phyloP scores from a whole-genome alignment of 1,140 invertebrate species.

The Heterodera carotae region DNA sequence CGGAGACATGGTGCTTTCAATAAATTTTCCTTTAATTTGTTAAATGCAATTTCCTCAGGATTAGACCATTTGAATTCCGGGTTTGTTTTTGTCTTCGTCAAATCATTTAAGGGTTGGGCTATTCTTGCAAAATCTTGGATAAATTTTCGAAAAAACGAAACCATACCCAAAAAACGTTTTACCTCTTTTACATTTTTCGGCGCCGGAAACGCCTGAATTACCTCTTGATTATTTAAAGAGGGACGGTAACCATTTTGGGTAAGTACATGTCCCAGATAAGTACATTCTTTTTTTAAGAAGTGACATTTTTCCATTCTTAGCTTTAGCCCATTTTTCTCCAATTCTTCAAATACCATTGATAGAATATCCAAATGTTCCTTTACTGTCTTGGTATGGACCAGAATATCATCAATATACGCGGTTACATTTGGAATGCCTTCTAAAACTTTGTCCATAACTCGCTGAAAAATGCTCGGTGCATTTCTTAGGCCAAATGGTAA shows the following conservation, averaged over 20 bases:
- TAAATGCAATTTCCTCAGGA: neutral
- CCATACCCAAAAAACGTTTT: neutral
- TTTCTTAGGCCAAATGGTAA: too few relatives aligned
- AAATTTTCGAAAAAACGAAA: conserved; percentile 14
- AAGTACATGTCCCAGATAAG: conserved; percentile 1
- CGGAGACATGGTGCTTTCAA: neutral
- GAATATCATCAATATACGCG: conserved; percentile 18
- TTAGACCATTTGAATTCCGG: conserved; percentile 7
- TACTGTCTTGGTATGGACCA: conserved; percentile 7
- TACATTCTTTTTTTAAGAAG: conserved; percentile 6
- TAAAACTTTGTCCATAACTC: conserved; percentile 15
- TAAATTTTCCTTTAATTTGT: conserved; percentile 8
- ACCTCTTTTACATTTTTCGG: neutral
- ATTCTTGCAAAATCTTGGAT: neutral
- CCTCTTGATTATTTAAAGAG: neutral
- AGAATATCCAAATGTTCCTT: neutral
- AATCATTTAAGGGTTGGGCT: neutral
- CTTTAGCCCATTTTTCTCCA: neutral
- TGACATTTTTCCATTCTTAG: conserved; percentile 11
- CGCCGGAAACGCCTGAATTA: neutral
- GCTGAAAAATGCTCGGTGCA: conserved; percentile 6
- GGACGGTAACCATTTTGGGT: neutral
- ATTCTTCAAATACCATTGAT: neutral
- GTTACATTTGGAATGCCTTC: conserved; percentile 9
- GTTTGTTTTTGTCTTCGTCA: neutral